A percentile compares a stretch with the other conserved stretches of the same genome.
These are phyloP conservation scores for Eurytoma adleriae DNA, from an alignment of 2,888 invertebrate species.

Conservation along the genomic window DNA sequence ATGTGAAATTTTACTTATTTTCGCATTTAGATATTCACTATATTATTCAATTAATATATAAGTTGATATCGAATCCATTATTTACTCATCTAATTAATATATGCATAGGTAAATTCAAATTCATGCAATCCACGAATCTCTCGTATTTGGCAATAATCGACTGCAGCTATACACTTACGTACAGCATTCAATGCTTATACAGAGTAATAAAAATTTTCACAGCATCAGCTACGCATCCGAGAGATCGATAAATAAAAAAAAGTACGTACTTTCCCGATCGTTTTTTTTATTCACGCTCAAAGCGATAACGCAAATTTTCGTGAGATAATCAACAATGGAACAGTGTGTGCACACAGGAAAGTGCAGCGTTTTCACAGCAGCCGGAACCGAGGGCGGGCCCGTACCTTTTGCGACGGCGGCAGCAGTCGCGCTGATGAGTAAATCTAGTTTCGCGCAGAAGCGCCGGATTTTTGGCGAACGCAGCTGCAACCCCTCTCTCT, in stretches of 20 bases:
- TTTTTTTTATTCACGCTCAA: too few relatives aligned
- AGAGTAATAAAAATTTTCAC: too few relatives aligned
- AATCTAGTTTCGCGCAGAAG: conserved; percentile 46
- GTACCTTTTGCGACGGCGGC: conserved; percentile 22
- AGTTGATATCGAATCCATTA: conserved; percentile 15
- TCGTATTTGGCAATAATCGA: too few relatives aligned
- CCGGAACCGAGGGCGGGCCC: background rate
- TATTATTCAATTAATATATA: conserved; percentile 18
- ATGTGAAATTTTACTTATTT: too few relatives aligned
- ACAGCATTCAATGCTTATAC: too few relatives aligned
- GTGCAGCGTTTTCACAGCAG: conserved; percentile 25
- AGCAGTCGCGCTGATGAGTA: conserved; percentile 15
- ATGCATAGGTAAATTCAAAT: conserved; percentile 14
- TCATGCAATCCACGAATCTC: background rate
- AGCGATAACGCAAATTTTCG: too few relatives aligned
- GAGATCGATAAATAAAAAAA: too few relatives aligned
- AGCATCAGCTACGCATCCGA: too few relatives aligned
- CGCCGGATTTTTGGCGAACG: conserved; percentile 38
- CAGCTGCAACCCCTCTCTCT: too few relatives aligned
- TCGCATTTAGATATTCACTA: too few relatives aligned
- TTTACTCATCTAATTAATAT: conserved; percentile 37
- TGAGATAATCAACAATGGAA: background rate
- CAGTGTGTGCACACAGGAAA: background rate
- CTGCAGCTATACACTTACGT: too few relatives aligned
- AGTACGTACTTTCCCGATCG: too few relatives aligned